Base-by-base conservation (phyloP, 2,888 invertebrate species). In the Geophilus truncorum region DNA sequence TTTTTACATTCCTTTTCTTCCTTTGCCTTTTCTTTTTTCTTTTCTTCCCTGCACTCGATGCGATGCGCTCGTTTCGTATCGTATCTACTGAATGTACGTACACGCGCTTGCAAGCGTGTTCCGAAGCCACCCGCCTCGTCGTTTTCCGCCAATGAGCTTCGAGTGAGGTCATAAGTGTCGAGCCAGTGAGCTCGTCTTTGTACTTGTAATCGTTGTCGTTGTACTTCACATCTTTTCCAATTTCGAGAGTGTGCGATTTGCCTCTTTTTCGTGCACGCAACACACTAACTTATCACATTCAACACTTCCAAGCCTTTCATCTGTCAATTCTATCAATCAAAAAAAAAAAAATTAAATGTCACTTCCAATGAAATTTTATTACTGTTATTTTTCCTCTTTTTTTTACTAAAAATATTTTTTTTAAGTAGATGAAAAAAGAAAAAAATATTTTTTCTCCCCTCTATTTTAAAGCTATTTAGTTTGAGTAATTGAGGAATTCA, bases 111-210 rank as follows among this genome's bases (percentile, higher is more conserved):
- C 25, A 70, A 28, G 70, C 70, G 70, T 70, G 23, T n/a, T 25
- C 70, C 25, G 70, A 28, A 70, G 70, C 23, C 70, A 70, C 70
- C 70, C 70, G 23, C 62, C 70, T 25, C 28, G 70, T 10, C 28
- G 70, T 2, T 23, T 28, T 70, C 70, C 12, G 23, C 70, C 70
- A 70, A 70, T 70, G 25, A n/a, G 25, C 10, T 23, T 4, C 25
- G 70, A 70, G 70, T 70, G 70, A 28, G 70, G 70, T 70, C 70
- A 28, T 70, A 70, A 70, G 70, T 70, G 28, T 70, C 28, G 70
- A 70, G 70, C 70, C 23, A 62, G 28, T 62, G 62, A 28, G 70
- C 12, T 51, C 18, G n/a, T 18, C 18, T 51, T 51, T n/a, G 51
- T 18, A 51, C 18, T 51, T 23, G 70, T 70, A n/a, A n/a, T 25